Base-by-base conservation (phyloP, 2,797 vertebrate genomes). In the Melanogrammus aeglefinus region DNA sequence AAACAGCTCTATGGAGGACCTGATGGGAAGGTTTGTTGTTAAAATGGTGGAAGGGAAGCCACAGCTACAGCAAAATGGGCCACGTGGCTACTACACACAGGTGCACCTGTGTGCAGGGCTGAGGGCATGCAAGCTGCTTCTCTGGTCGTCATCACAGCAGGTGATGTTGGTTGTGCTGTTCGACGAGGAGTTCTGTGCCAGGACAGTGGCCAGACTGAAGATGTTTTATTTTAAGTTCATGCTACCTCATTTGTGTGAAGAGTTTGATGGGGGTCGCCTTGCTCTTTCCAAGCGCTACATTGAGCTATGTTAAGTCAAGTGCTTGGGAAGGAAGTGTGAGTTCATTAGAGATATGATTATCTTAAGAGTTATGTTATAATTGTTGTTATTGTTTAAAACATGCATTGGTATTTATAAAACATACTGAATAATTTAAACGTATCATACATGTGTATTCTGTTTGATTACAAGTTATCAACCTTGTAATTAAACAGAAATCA, bases 61-160 rank as follows among this genome's bases (percentile, higher is more conserved):
- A 6, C 69, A 71, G 69, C 69, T 71, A 8, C 69, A 71, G n/a
- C 21, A 18, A 71, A 79, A 79, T 75, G 73, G 57, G 31, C n/a
- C 73, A 21, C 10, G 27, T 41, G 73, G 77, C 1, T 79, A 70
- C 77, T 79, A 79, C 73, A 29, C 75, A 14, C 73, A 79, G 5
- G 77, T 70, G 73, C 73, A 79, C n/a, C 4, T 75, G 27, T 79
- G 77, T 36, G 70, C 36, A 69, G 73, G 77, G 14, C 72, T 78
- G 36, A 9, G 44, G 51, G 29, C 9, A 8, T 80, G 24, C n/a
- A 80, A 72, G 10, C 5, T 73, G 75, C 44, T 80, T 29, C 12
- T 73, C 73, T 74, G 73, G 77, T 21, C 38, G 14, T 24, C n/a
- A n/a, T 44, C 74, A 7, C n/a, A 71, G 24, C 21, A 71, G 4